Evolutionary conservation across 2,113 vertebrate genomes (phyloP).

Genomic region (Chloroceryle aenea): DNA sequence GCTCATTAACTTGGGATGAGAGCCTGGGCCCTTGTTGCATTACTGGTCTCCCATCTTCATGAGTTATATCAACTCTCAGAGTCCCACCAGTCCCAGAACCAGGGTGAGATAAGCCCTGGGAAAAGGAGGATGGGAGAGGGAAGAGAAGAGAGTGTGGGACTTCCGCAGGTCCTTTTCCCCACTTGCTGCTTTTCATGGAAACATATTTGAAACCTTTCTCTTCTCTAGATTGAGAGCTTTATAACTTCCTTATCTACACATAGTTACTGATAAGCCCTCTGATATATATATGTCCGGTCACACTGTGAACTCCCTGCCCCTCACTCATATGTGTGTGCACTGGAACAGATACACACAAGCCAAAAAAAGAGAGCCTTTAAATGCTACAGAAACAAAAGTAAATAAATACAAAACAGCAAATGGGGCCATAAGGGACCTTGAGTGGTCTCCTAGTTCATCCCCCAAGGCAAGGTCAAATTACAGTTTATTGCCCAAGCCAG

Average conservation of each 20-base stretch:
- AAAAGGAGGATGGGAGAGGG: neutral
- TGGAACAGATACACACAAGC: neutral
- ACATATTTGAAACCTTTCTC: neutral
- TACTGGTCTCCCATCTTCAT: neutral
- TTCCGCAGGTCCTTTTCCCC: neutral
- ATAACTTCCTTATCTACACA: neutral
- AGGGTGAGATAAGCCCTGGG: neutral
- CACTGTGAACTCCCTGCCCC: neutral
- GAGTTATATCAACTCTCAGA: neutral
- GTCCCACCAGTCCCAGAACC: neutral
- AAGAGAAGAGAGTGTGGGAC: neutral
- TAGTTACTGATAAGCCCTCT: neutral
- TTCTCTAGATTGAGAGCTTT: neutral
- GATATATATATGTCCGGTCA: neutral
- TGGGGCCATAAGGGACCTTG: neutral
- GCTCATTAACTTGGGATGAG: fast-evolving
- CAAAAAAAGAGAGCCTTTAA: neutral
- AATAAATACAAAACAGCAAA: slow-evolving; percentile 9
- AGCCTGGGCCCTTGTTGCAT: neutral
- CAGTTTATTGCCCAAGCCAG: neutral
- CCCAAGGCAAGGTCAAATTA: neutral
- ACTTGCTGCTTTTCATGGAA: neutral
- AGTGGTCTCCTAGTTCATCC: neutral
- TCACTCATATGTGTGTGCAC: neutral
- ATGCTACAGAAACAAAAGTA: slow-evolving; percentile 15